These are phyloP conservation scores for Eurystomus glaucurus DNA, from an alignment of 2,797 vertebrate genomes.

Conservation along the genomic window DNA sequence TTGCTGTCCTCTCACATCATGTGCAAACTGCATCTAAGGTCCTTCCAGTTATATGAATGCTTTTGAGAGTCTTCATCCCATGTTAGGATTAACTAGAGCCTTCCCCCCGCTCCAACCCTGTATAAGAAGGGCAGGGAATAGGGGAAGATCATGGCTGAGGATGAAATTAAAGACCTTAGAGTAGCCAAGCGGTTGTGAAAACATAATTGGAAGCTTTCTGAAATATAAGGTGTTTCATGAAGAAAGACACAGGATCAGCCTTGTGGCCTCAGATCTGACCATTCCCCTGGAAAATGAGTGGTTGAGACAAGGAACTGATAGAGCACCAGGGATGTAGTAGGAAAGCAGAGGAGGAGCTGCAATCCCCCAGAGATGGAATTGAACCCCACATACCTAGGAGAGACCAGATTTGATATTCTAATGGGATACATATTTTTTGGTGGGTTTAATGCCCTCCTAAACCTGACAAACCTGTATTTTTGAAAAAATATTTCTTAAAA, in stretches of 20 bases:
- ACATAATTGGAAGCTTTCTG: background rate
- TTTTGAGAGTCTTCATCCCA: background rate
- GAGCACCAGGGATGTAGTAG: background rate
- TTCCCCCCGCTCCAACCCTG: rapidly evolving
- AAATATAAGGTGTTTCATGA: background rate
- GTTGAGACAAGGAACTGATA: background rate
- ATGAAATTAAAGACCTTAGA: background rate
- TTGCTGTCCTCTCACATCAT: background rate
- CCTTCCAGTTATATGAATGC: background rate
- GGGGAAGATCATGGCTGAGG: background rate
- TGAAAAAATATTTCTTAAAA: background rate
- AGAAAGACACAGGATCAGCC: background rate
- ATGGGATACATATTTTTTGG: background rate
- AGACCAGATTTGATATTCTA: background rate
- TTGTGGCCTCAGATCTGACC: background rate
- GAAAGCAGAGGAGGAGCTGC: background rate
- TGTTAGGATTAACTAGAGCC: background rate
- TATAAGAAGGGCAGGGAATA: background rate
- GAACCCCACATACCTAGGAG: rapidly evolving
- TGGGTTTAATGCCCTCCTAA: background rate
- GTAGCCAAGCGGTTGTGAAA: background rate
- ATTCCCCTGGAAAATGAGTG: background rate
- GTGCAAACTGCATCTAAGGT: background rate
- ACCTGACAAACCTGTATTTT: background rate
- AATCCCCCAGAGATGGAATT: rapidly evolving